Evolutionary conservation across 2,113 vertebrate genomes (phyloP).

Genomic region (Polypterus bichir): DNA sequence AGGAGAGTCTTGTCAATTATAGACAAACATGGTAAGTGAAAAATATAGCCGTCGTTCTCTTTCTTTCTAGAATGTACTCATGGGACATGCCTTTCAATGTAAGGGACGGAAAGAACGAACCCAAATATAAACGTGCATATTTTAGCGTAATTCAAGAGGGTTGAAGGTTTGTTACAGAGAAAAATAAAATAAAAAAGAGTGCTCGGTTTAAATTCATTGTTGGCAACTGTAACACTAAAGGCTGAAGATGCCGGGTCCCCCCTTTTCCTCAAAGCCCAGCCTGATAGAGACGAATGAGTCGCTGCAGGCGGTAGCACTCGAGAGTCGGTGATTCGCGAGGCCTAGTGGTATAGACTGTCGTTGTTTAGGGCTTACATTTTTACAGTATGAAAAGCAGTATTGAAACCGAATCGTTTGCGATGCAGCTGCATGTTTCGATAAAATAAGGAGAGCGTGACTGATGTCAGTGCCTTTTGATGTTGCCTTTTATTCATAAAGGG

Average conservation of each 20-base stretch:
- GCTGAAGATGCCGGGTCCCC: background rate
- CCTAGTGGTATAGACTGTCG: constrained; percentile 19
- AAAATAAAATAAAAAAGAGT: too few relatives aligned
- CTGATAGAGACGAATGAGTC: too few relatives aligned
- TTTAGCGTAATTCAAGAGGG: too few relatives aligned
- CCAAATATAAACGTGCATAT: too few relatives aligned
- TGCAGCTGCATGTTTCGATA: too few relatives aligned
- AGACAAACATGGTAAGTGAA: constrained; percentile 54
- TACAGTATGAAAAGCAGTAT: background rate
- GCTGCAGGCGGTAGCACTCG: constrained; percentile 5
- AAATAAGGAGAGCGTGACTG: background rate
- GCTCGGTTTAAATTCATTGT: constrained; percentile 7
- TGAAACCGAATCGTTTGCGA: background rate
- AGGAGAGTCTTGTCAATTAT: constrained; percentile 44
- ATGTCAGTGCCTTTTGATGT: constrained; percentile 30
- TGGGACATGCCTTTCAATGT: too few relatives aligned
- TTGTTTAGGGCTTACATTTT: too few relatives aligned
- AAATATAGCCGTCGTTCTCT: background rate
- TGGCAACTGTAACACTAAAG: background rate
- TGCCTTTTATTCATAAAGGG: constrained; percentile 38
- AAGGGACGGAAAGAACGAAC: too few relatives aligned
- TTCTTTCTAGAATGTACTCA: too few relatives aligned
- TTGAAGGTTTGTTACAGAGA: too few relatives aligned
- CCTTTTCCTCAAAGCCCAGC: background rate
- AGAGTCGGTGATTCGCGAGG: constrained; percentile 22